Evolutionary conservation across 2,113 vertebrate species (phyloP).

Genomic region (Lophius piscatorius): DNA sequence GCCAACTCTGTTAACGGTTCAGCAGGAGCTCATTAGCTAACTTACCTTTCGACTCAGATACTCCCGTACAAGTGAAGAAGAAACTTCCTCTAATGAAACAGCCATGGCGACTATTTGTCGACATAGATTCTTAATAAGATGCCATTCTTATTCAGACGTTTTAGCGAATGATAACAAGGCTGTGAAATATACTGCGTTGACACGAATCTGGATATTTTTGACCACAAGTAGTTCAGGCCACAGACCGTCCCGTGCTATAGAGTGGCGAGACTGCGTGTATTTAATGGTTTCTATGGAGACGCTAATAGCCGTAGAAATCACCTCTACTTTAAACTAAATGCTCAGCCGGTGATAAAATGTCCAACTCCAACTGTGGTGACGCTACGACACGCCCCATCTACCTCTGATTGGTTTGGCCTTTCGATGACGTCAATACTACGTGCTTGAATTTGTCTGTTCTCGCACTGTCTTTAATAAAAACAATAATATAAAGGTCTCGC

Average conservation of each 20-base stretch:
- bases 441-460: no score
- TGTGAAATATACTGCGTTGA: background rate
- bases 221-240: no score
- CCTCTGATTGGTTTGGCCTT: no score
- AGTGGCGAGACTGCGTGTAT: no score
- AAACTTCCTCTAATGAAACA: conserved; percentile 84
- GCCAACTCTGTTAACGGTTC: background rate
- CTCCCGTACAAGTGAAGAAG: conserved; percentile 90
- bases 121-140: background rate
- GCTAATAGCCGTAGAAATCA: no score
- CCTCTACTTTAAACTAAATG: background rate
- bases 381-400: no score
- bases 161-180: background rate
- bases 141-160: background rate
- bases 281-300: conserved; percentile 63
- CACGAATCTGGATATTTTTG: no score
- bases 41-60: conserved; percentile 91
- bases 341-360: no score
- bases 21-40: background rate
- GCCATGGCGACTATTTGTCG: conserved; percentile 71
- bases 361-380: no score
- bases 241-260: background rate
- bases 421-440: no score
- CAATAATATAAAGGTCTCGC: no score
- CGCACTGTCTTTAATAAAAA: no score